Percentiles rank a stretch among this genome's conserved stretches.
phyloP scores from a whole-genome alignment of 2,888 invertebrate species.

The Metopia argyrocephala region DNA sequence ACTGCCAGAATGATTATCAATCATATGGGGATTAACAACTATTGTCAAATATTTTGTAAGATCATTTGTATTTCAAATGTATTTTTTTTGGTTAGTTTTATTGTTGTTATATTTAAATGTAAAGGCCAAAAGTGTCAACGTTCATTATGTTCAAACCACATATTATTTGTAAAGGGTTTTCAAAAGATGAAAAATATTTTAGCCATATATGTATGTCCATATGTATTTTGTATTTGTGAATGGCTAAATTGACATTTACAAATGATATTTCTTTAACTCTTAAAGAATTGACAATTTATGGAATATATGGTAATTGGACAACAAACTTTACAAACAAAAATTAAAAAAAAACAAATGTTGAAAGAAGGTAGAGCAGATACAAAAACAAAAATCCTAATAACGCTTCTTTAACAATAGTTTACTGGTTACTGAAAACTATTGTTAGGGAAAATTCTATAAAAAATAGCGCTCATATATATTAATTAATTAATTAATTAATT shows the following conservation, averaged over 20 bases:
- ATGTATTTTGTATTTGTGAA: not conserved
- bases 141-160: conserved; percentile 1
- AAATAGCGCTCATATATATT: too few relatives aligned
- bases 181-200: not conserved
- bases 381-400: too few relatives aligned
- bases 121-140: conserved; percentile 46
- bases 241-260: conserved; percentile 18
- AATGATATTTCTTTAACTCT: not conserved
- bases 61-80: conserved; percentile 56
- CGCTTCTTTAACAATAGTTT: too few relatives aligned
- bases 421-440: too few relatives aligned
- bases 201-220: too few relatives aligned
- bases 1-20: conserved; percentile 56
- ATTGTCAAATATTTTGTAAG: conserved; percentile 62
- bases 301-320: too few relatives aligned
- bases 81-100: not conserved
- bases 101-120: conserved; percentile 14
- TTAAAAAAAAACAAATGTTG: too few relatives aligned
- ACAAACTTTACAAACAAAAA: too few relatives aligned
- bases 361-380: too few relatives aligned
- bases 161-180: not conserved
- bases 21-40: conserved; percentile 61
- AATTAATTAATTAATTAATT: too few relatives aligned
- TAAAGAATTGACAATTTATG: conserved; percentile 1
- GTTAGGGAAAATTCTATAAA: too few relatives aligned